Base-by-base conservation (phyloP, 2,888 invertebrate species). In the Macrophya annulata region DNA sequence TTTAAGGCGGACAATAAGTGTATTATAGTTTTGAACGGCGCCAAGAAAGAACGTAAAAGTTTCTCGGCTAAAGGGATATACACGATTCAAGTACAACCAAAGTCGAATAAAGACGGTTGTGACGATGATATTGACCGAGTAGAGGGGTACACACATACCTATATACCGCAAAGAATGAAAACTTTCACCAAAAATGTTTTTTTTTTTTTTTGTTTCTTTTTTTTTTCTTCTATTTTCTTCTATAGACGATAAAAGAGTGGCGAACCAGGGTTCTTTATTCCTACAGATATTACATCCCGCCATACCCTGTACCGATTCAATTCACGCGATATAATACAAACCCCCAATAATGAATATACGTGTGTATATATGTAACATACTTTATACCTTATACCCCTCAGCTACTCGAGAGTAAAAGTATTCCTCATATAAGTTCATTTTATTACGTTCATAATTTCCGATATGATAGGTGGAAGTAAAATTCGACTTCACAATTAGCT, bases 171-270 rank as follows among this genome's bases (percentile, higher is more conserved):
- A 51, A 55, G 51, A 37, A 77, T 77, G 51, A 77, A 77, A 51
- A 55, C 37, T 77, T 77, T 55, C n/a, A 17, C 25, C 48, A 21
- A 43, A 77, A 55, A 55, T 77, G 77, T 51, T 55, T 77, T 55
- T n/a, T n/a, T n/a, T n/a, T n/a, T n/a, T n/a, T n/a, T n/a, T n/a
- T n/a, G n/a, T n/a, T n/a, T n/a, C n/a, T n/a, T n/a, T n/a, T n/a
- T n/a, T n/a, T n/a, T n/a, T n/a, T n/a, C n/a, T n/a, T 55, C 77
- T 55, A 55, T 77, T 77, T 77, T 77, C 77, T 77, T 77, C 21
- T 37, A 43, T 15, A 15, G 48, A 51, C 51, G 51, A 74, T 77
- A 51, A 77, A 74, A 74, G 31, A 74, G 72, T 74, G 72, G 12
- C 72, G 45, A 45, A 74, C 43, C 43, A 25, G 15, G 72, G 43